These are phyloP conservation scores for Myodes glareolus DNA, from an alignment of 2,113 vertebrate genomes.

Conservation along the genomic window DNA sequence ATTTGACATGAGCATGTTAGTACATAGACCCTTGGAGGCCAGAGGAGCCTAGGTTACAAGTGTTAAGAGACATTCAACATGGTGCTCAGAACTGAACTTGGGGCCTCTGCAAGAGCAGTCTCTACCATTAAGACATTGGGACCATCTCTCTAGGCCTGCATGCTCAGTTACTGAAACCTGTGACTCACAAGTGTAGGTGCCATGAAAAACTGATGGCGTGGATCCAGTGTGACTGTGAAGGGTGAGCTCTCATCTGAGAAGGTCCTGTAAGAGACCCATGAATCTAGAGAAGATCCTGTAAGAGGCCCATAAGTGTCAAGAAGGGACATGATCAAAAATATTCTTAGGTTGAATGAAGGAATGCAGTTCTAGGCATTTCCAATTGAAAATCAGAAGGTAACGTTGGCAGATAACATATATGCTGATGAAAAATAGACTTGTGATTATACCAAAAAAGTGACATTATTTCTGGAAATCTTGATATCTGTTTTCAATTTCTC, in stretches of 20 bases:
- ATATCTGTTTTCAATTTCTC: not conserved
- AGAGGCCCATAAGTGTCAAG: too few relatives aligned
- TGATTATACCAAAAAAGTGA: not conserved
- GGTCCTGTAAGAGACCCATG: too few relatives aligned
- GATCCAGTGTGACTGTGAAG: not conserved
- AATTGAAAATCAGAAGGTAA: not conserved
- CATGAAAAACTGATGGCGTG: too few relatives aligned
- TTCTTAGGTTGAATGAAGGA: not conserved
- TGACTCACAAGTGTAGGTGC: not conserved
- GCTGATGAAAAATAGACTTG: not conserved
- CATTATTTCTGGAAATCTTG: not conserved
- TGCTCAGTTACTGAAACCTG: not conserved
- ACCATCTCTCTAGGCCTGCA: not conserved
- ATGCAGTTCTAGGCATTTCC: not conserved
- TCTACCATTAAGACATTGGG: not conserved
- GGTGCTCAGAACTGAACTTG: not conserved
- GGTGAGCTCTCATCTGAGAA: not conserved
- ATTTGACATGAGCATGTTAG: not conserved
- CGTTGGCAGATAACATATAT: too few relatives aligned
- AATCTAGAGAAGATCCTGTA: too few relatives aligned
- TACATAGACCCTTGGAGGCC: not conserved
- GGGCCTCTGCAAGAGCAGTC: too few relatives aligned
- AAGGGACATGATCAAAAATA: not conserved
- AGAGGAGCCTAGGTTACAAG: not conserved
- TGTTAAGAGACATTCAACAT: not conserved